These are phyloP conservation scores for Habrosyne pyritoides DNA, from an alignment of 2,888 invertebrate genomes.

Conservation along the genomic window DNA sequence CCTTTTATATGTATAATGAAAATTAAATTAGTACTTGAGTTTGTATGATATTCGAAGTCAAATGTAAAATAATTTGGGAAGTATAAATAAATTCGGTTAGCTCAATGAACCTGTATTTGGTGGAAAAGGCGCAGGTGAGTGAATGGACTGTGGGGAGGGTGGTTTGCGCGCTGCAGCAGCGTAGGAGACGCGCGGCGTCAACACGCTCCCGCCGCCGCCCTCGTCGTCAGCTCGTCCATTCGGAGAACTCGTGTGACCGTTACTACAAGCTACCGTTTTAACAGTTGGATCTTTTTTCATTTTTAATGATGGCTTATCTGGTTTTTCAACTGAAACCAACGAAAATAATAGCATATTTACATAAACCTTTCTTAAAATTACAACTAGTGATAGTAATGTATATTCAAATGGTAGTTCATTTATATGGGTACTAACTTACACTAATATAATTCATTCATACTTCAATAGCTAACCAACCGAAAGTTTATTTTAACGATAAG, in stretches of 20 bases:
- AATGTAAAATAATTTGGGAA: background rate
- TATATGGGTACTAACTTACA: background rate
- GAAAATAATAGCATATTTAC: background rate
- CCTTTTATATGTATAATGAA: too few species aligned
- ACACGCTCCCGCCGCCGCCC: conserved; percentile 59
- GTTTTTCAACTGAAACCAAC: conserved; percentile 67
- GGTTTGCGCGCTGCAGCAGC: conserved; percentile 76
- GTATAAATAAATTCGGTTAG: conserved; percentile 12
- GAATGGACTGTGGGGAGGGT: conserved; percentile 65
- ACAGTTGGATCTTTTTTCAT: conserved; percentile 68
- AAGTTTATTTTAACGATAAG: background rate
- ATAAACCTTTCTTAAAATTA: background rate
- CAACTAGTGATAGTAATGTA: background rate
- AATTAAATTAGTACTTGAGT: conserved; percentile 8
- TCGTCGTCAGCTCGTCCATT: conserved; percentile 78
- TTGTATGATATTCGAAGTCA: background rate
- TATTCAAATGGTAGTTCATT: background rate
- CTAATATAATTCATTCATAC: background rate
- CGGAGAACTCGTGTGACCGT: conserved; percentile 71
- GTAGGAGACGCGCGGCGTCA: conserved; percentile 67
- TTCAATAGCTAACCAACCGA: background rate
- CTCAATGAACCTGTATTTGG: conserved; percentile 60
- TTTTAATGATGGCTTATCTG: conserved; percentile 64
- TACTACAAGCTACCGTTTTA: conserved; percentile 65
- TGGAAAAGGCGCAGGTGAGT: conserved; percentile 63